Percentiles rank a stretch among this genome's conserved stretches.
Conservation (phyloP, 2,888 invertebrate species). For the Uloborus plumipes region DNA sequence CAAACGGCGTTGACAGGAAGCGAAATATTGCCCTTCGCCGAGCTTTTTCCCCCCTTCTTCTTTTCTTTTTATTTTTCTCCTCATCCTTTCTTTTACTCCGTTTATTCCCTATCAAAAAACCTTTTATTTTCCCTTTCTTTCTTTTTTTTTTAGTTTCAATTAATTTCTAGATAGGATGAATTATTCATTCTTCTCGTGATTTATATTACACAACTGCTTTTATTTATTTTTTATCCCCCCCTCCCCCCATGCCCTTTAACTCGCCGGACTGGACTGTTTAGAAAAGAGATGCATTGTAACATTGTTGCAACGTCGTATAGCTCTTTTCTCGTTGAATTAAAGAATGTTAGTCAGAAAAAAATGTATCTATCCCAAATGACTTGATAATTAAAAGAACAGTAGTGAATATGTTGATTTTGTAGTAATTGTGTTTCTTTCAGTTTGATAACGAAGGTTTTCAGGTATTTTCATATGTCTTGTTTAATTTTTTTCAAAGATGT, state of each 20-base stretch:
- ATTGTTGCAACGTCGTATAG: not conserved
- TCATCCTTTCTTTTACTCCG: too few species aligned
- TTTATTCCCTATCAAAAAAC: too few species aligned
- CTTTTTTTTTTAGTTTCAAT: constrained; percentile 51
- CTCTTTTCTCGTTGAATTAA: not conserved
- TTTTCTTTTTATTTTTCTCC: not conserved
- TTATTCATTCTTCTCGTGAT: constrained; percentile 53
- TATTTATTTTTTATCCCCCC: not conserved
- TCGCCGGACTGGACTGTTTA: constrained; percentile 1
- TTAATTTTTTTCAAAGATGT: too few species aligned
- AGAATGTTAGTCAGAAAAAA: too few species aligned
- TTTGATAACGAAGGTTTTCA: too few species aligned
- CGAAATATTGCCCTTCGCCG: constrained; percentile 46
- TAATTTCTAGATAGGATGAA: constrained; percentile 60
- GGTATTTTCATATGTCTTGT: too few species aligned
- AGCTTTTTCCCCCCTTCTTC: constrained; percentile 1
- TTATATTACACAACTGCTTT: constrained; percentile 27
- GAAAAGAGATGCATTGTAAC: not conserved
- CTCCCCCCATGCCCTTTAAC: not conserved
- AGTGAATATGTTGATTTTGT: too few species aligned
- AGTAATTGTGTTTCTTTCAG: too few species aligned
- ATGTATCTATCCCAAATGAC: too few species aligned
- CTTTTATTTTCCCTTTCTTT: constrained; percentile 27
- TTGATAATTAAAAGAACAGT: too few species aligned
- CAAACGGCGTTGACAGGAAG: constrained; percentile 57